Evolutionary conservation across 2,888 invertebrate genomes (phyloP), one percentile per base, ranked within the genome.

Genomic region (Lysandra bellargus): DNA sequence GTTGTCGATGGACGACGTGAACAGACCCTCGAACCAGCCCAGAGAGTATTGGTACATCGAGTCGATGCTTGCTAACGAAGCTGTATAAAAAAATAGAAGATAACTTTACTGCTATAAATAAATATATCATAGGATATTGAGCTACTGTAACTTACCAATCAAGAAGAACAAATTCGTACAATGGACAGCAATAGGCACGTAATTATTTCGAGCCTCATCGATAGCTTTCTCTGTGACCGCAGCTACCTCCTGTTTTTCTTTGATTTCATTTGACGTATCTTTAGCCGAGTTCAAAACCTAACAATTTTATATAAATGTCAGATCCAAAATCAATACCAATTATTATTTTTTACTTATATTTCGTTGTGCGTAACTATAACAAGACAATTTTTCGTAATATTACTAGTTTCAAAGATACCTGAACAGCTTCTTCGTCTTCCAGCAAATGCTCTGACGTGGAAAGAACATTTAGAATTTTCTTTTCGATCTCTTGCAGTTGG

Each of bases 11-110:
- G 98, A 96, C 76, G 96, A 95, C 84, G 97, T 96, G 89, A 97
- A 99, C 49, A 99, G 95, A 83, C 97, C 97, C 86, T 99, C 98
- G 89, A 98, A 99, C 99, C 99, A 99, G 2, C 96, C 96, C 84
- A 99, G 93, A 0, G 99, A 99, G 90, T 99, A 99, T 89, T 99
- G 99, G 91, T 99, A 99, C 99, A 99, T 99, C 1, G 99, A 98
- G 92, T 99, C 99, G 83, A 99, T 98, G 86, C 97, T 97, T 6
- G 98, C 97, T 86, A 99, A 91, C 80, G 98, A 97, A 80, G 96
- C 97, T 97, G 87, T 78, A 91, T 74, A 1, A 6, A 73, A 76
- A 17, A 78, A 44, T 77, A 64, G 12, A 49, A 57, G 74, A 57
- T 73, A 23, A 61, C 37, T 30, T 23, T 57, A 37, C 12, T 33